Evolutionary conservation across 2,113 vertebrate species (phyloP), one percentile per base, ranked within the genome.

Genomic region (Pyrgilauda ruficollis): DNA sequence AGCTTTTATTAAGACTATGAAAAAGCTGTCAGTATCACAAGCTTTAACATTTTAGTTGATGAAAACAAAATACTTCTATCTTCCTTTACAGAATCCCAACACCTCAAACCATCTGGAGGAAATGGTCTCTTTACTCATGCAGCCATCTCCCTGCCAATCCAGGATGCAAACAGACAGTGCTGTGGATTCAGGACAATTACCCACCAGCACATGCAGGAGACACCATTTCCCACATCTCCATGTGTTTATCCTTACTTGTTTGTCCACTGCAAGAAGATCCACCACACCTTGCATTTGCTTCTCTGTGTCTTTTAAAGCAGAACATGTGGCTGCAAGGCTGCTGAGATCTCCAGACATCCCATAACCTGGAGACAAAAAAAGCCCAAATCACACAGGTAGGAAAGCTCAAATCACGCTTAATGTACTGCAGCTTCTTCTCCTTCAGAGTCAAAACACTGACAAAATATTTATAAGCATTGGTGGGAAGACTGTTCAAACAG

Each of bases 311-410:
- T 92, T 96, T 77, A 98, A 96, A 94, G 97, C 73, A 4, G 97
- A 96, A 93, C 98, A 98, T 2, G 98, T 98, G 35, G 96, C 87
- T 30, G 89, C 89, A 44, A 99, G 97, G 94, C 96, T 98, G 74
- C 84, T 98, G n/a, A 99, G 94, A 94, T 99, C 99, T 31, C 98
- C 98, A 3, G 96, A 95, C 97, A 98, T 98, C 85, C 98, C 98
- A n/a, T 99, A 99, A 93, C 98, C 99, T 99, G 75, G 2, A 75
- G 53, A 49, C n/a, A 39, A 81, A 27, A 89, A 43, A 43, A 62
- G 7, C 10, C 27, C 68, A 90, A 46, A 82, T 81, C 46, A 92
- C 23, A 80, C 61, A 87, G 49, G n/a, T 37, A 77, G 33, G 39
- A 61, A 89, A 93, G 64, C 52, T 75, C 66, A 37, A 47, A 67